Conservation (phyloP, 2,888 invertebrate species). For the Hermaeophaga mercurialis region DNA sequence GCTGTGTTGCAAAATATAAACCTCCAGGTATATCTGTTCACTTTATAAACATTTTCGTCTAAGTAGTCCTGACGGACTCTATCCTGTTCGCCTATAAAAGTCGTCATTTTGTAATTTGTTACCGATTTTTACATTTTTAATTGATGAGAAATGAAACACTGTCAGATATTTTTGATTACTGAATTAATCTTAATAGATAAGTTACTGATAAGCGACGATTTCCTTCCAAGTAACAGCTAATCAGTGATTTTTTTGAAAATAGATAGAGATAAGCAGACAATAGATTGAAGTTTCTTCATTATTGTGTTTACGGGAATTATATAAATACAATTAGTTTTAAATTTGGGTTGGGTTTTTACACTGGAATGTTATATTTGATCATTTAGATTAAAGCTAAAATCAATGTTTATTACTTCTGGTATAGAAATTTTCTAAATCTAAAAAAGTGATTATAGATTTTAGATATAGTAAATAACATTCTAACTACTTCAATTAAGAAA, state of each 20-base stretch:
- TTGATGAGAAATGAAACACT: background rate
- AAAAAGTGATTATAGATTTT: no score
- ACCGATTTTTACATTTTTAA: constrained; percentile 6
- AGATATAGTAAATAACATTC: no score
- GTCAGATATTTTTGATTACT: background rate
- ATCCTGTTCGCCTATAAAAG: constrained; percentile 16
- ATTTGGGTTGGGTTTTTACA: no score
- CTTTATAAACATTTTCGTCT: background rate
- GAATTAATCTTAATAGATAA: constrained; percentile 10
- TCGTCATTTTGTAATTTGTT: background rate
- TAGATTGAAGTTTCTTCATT: no score
- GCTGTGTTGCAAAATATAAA: constrained; percentile 3
- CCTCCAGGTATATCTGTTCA: background rate
- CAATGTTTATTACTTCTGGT: no score
- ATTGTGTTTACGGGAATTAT: no score
- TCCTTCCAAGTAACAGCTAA: background rate
- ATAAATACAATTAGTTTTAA: no score
- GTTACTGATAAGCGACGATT: background rate
- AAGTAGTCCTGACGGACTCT: constrained; percentile 7
- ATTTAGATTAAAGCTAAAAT: no score
- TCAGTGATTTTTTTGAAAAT: constrained; percentile 9
- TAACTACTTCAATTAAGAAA: no score
- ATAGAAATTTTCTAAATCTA: no score
- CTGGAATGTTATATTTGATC: no score
- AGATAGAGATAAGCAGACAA: background rate